Evolutionary conservation across 30 jellyfish, hydroid and myxozoan species (phyloP).

Genomic region (Phacellophora camtschatica): DNA sequence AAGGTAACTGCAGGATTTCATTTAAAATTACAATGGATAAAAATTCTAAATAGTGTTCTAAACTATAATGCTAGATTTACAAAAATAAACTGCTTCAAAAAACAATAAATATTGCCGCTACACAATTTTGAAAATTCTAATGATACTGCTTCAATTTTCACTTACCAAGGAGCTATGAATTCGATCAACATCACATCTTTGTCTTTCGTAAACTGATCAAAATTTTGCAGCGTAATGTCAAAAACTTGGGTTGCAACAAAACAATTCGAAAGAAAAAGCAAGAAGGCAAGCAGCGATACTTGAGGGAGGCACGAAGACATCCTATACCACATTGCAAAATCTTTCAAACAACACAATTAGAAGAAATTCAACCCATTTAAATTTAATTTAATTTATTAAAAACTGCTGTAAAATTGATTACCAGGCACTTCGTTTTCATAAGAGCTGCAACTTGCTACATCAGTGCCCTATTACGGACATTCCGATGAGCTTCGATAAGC

Average conservation of each 20-base stretch:
- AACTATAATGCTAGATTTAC: too few relatives aligned
- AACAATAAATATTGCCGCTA: too few relatives aligned
- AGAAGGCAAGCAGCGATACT: background rate
- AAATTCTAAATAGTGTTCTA: too few relatives aligned
- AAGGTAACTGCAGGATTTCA: too few relatives aligned
- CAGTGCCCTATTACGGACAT: constrained; percentile 8
- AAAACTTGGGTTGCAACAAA: constrained; percentile 69
- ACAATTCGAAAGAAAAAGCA: background rate
- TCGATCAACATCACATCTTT: constrained; percentile 97
- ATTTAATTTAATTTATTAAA: too few relatives aligned
- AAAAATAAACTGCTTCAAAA: too few relatives aligned
- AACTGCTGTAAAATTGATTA: too few relatives aligned
- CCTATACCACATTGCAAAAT: constrained; percentile 18
- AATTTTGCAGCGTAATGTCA: constrained; percentile 76
- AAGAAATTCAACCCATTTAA: constrained; percentile 29
- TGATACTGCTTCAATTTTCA: background rate
- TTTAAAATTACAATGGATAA: too few relatives aligned
- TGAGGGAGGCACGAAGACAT: background rate
- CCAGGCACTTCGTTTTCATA: too few relatives aligned
- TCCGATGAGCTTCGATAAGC: constrained; percentile 77
- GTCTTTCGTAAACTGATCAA: constrained; percentile 89
- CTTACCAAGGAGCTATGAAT: constrained; percentile 97
- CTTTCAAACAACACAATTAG: background rate
- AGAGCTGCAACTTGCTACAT: background rate
- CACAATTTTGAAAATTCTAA: too few relatives aligned